Conservation (phyloP, 2,113 vertebrate species). For the Rhadina sibilatrix region DNA sequence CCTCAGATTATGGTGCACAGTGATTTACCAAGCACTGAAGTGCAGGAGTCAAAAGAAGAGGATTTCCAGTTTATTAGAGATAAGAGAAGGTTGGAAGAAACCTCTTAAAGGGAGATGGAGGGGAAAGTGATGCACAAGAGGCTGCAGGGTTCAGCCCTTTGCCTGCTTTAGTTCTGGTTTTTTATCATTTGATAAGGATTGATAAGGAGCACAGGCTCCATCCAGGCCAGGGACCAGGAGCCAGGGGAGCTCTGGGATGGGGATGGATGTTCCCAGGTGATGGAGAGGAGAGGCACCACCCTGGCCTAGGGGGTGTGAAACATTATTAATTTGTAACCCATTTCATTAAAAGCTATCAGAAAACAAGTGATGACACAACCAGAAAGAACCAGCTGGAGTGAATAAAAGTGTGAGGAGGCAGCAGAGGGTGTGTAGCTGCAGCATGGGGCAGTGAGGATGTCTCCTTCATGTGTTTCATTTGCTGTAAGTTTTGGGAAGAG, state of each 20-base stretch:
- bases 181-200: not conserved
- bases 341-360: accelerated
- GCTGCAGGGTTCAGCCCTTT: not conserved
- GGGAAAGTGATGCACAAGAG: not conserved
- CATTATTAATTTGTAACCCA: accelerated
- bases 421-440: not conserved
- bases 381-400: not conserved
- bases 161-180: not conserved
- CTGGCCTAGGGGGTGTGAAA: not conserved
- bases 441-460: accelerated
- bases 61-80: not conserved
- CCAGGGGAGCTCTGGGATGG: accelerated
- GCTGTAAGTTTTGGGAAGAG: not conserved
- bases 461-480: accelerated
- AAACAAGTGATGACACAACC: not conserved
- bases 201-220: not conserved
- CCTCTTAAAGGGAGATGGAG: not conserved
- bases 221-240: accelerated
- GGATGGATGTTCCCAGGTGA: not conserved
- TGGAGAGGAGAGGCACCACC: not conserved
- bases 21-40: not conserved
- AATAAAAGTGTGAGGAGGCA: not conserved
- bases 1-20: not conserved
- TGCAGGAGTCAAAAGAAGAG: not conserved
- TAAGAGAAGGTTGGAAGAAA: not conserved